A percentile compares a stretch with the other conserved stretches of the same genome.
These are phyloP conservation scores for Mesoligia furuncula DNA, from an alignment of 2,888 invertebrate species.

Conservation along the genomic window DNA sequence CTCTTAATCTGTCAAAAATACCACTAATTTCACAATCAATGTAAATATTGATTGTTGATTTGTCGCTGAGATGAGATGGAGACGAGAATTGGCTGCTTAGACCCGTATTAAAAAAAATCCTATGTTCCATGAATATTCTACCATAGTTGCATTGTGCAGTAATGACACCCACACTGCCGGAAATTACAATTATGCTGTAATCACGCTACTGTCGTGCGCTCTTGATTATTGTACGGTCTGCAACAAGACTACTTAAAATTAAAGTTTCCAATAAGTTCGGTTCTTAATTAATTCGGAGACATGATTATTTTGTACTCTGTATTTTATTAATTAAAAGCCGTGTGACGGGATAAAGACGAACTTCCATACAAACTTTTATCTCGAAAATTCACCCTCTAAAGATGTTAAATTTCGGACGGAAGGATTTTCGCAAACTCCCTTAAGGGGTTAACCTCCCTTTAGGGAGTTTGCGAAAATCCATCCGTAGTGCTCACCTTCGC, in stretches of 20 bases:
- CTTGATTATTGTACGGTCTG: not conserved
- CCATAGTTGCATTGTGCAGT: not conserved
- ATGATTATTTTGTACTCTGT: not conserved
- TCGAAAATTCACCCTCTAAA: too few relatives aligned
- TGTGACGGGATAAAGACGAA: not conserved
- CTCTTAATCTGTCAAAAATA: too few relatives aligned
- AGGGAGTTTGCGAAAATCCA: not conserved
- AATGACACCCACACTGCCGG: not conserved
- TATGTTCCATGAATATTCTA: not conserved
- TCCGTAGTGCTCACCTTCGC: not conserved
- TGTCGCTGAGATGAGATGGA: too few relatives aligned
- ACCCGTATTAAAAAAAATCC: not conserved
- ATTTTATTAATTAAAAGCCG: not conserved
- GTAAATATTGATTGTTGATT: too few relatives aligned
- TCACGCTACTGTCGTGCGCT: conserved; percentile 1
- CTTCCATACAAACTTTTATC: not conserved
- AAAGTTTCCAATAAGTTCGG: not conserved
- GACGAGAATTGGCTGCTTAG: too few relatives aligned
- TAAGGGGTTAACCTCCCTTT: too few relatives aligned
- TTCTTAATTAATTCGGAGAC: not conserved
- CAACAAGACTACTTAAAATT: not conserved
- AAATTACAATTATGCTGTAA: conserved; percentile 8
- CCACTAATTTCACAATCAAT: too few relatives aligned
- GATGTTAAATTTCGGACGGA: too few relatives aligned
- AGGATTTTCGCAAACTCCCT: too few relatives aligned